Evolutionary conservation across 2,888 invertebrate genomes (phyloP).

Genomic region (Eucera pruinosa): DNA sequence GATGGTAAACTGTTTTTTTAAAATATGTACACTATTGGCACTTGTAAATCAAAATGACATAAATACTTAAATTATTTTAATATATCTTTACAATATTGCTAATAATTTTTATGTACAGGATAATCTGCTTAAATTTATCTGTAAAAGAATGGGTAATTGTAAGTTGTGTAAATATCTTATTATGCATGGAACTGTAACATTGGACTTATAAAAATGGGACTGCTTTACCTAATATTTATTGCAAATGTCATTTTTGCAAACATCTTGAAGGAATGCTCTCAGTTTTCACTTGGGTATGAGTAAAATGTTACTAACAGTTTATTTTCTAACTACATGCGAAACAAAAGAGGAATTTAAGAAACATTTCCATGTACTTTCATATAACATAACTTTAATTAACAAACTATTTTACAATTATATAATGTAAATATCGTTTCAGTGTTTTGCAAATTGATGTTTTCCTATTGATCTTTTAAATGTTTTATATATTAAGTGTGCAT

Average conservation of each 20-base stretch:
- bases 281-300: conserved; percentile 9
- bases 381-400: conserved; percentile 7
- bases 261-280: conserved; percentile 14
- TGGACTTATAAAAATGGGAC: not conserved
- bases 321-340: conserved; percentile 19
- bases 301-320: conserved; percentile 39
- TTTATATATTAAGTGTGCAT: not conserved
- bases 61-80: conserved; percentile 13
- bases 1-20: conserved; percentile 87
- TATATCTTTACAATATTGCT: conserved; percentile 42
- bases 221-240: conserved; percentile 52
- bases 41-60: conserved; percentile 9
- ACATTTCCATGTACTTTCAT: conserved; percentile 46
- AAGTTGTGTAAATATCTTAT: conserved; percentile 60
- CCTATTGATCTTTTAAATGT: not conserved
- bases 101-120: conserved; percentile 61
- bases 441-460: not conserved
- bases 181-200: conserved; percentile 56
- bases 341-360: conserved; percentile 36
- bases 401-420: not conserved
- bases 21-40: conserved; percentile 79
- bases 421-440: not conserved
- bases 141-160: conserved; percentile 52
- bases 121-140: conserved; percentile 52
- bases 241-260: conserved; percentile 4